phyloP scores from a whole-genome alignment of 1,140 invertebrate species.

The Leptonema lineaticorne region DNA sequence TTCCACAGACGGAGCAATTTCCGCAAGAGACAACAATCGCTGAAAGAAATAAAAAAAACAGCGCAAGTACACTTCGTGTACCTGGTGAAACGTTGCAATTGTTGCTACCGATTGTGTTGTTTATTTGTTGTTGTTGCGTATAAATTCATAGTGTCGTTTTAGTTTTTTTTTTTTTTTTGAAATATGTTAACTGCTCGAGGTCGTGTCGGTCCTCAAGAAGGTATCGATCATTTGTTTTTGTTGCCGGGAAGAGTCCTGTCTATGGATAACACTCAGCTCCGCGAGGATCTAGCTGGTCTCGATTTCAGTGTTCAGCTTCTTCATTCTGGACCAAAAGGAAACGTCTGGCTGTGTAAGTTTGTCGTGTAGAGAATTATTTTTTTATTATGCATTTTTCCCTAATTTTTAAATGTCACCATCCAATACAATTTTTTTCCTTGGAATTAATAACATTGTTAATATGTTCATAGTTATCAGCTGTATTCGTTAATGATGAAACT shows the following conservation, averaged over 20 bases:
- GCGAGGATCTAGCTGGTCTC: constrained; percentile 60
- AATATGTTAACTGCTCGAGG: constrained; percentile 43
- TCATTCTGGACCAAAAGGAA: constrained; percentile 60
- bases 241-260: constrained; percentile 61
- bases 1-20: not conserved
- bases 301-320: constrained; percentile 61
- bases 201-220: constrained; percentile 55
- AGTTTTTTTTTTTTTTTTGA: not conserved
- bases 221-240: constrained; percentile 62
- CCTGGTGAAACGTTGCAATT: too few species aligned
- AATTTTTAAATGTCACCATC: too few species aligned
- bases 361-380: too few species aligned
- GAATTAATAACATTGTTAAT: too few species aligned
- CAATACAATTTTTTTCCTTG: too few species aligned
- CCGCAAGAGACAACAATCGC: not conserved
- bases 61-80: not conserved
- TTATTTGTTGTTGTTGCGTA: not conserved
- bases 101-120: not conserved
- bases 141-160: too few species aligned
- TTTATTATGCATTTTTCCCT: too few species aligned
- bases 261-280: constrained; percentile 60
- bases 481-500: too few species aligned
- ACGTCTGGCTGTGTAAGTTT: constrained; percentile 67
- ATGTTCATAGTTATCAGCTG: too few species aligned
- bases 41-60: not conserved